These are phyloP conservation scores for Notamacropus eugenii DNA, from an alignment of 2,797 vertebrate species.

Conservation along the genomic window DNA sequence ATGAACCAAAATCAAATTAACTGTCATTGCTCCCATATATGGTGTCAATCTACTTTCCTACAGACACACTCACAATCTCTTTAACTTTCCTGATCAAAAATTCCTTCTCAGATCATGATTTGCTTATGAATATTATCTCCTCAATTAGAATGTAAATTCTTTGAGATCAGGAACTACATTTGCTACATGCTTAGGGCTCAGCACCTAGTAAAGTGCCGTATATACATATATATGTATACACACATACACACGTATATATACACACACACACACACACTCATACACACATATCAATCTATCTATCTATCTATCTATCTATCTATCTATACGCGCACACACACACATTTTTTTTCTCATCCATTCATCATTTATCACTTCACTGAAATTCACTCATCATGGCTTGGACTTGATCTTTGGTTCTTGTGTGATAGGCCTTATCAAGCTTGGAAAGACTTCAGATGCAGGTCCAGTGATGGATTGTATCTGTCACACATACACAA, in stretches of 20 bases:
- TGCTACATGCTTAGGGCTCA: not conserved
- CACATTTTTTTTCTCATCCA: not conserved
- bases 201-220: not conserved
- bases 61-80: not conserved
- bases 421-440: not conserved
- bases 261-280: too few species aligned
- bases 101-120: not conserved
- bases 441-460: not conserved
- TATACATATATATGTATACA: too few species aligned
- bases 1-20: not conserved
- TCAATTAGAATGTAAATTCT: not conserved
- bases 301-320: too few species aligned
- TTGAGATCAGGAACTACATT: not conserved
- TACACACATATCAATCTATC: too few species aligned
- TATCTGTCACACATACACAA: not conserved
- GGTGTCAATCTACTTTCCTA: not conserved
- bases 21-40: not conserved
- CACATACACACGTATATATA: too few species aligned
- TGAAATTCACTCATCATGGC: not conserved
- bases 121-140: not conserved
- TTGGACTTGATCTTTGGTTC: not conserved
- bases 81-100: not conserved
- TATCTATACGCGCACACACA: too few species aligned
- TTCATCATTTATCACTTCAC: not conserved
- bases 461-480: not conserved